Base-by-base conservation (phyloP, 2,113 vertebrate species). In the Seriola rivoliana region DNA sequence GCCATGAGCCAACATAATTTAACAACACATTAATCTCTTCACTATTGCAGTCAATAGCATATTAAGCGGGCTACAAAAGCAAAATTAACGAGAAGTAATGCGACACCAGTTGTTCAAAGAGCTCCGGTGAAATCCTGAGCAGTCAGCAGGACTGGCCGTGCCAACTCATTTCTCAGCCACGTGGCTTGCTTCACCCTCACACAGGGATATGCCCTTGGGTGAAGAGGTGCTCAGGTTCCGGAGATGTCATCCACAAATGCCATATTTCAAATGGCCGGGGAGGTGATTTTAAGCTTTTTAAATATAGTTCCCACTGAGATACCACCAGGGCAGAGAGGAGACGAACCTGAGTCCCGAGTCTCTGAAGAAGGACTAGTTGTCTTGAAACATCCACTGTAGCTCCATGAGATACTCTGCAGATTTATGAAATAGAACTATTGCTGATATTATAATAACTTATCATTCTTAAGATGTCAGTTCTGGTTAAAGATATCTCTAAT, bases 11-110 rank as follows among this genome's bases (percentile, higher is more conserved):
- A 91, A 87, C 80, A 87, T 90, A 77, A 92, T 93, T 92, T 91
- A 91, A 82, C 91, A 87, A 93, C 86, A 82, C 85, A 87, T 89
- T 92, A 87, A 93, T 92, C 89, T 87, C 84, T 85, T 87, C 75
- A 48, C 80, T 87, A 90, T 91, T 90, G 86, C 84, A 84, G 87
- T 92, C 90, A 88, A 91, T 90, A 89, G 81, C 87, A 91, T 90
- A 88, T 92, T 90, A 93, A 90, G 88, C 62, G 52, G 87, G 80
- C 81, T 86, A 87, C 76, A 91, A 87, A 90, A 82, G 77, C 68
- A 64, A 88, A 88, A 93, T 88, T 85, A 88, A 91, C 84, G 81
- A 78, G 81, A 88, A 79, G 78, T 73, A 89, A 85, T 80, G 83
- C 4, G 50, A 85, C 50, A 66, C 63, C 76, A 63, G 71, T 82